Base-by-base conservation (phyloP, 1,140 invertebrate species). In the Drosophila trapezifrons region DNA sequence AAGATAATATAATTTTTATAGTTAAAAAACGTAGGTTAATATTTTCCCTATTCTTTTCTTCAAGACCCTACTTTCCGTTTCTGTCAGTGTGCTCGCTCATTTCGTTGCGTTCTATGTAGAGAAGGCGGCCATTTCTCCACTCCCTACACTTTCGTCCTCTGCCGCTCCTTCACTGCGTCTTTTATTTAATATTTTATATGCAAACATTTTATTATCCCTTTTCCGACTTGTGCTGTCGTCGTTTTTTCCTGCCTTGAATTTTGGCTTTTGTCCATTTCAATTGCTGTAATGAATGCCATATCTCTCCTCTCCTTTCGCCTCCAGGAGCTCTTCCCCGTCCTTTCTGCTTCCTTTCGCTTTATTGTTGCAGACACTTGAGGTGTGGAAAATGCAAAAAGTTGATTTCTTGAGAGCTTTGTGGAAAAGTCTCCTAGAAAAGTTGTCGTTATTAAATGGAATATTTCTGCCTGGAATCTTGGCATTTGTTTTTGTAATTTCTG, bases 171-270 rank as follows among this genome's bases (percentile, higher is more conserved):
- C 63, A 58, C 54, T 74, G 59, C 59, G 59, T 65, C 66, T 81
- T 81, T 76, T 77, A 82, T 82, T 82, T 80, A 75, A 77, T 59
- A 75, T 89, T 80, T 79, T 76, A 77, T 85, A 80, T 76, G 76
- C 66, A 83, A 78, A 82, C 74, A 90, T 89, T 84, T 76, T 76
- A 90, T 81, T 81, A 77, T 80, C 62, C 76, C 56, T 71, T 85
- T 66, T 75, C 27, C 76, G 62, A 66, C 65, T 58, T 57, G 35
- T 18, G 17, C 45, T 66, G 70, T 29, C 64, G 63, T 60, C 57
- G 43, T 70, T 64, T 66, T 71, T 58, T 32, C 52, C 54, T 78
- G 75, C 66, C 76, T 77, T 72, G 42, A 71, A 78, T 78, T 66
- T 78, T 58, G 75, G 70, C 46, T 74, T 79, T 72, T 84, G 80